A percentile compares a stretch with the other conserved stretches of the same genome.
Conservation (phyloP, 2,797 vertebrate species). For the Catostomus latipinnis region DNA sequence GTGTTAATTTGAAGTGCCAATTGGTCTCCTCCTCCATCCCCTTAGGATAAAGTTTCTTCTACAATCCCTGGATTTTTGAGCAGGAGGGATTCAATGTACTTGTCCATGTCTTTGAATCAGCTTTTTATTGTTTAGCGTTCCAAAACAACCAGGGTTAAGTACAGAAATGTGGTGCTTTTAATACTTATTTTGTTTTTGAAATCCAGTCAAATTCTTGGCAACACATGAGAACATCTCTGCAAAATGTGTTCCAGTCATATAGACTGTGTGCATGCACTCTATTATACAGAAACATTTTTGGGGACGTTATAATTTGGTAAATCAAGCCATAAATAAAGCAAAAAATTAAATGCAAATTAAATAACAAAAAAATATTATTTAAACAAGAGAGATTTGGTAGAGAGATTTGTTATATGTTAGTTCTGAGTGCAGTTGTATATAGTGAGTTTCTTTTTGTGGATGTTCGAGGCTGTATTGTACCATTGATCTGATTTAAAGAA, state of each 20-base stretch:
- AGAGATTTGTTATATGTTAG: no score
- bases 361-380: no score
- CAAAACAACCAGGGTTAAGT: neutral
- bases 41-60: neutral
- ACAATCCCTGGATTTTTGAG: neutral
- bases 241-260: constrained; percentile 37
- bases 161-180: neutral
- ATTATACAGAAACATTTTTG: neutral
- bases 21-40: neutral
- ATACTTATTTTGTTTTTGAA: neutral
- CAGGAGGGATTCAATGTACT: neutral
- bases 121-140: neutral
- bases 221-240: neutral
- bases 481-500: neutral
- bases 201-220: constrained; percentile 15
- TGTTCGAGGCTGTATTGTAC: no score
- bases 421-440: no score
- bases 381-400: no score
- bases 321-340: no score
- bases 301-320: no score
- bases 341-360: neutral
- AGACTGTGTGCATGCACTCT: constrained; percentile 10
- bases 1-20: neutral
- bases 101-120: neutral
- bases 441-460: no score